A percentile compares a stretch with the other conserved stretches of the same genome.
phyloP scores from a whole-genome alignment of 1,140 invertebrate species.

The Scaptomyza montana region DNA sequence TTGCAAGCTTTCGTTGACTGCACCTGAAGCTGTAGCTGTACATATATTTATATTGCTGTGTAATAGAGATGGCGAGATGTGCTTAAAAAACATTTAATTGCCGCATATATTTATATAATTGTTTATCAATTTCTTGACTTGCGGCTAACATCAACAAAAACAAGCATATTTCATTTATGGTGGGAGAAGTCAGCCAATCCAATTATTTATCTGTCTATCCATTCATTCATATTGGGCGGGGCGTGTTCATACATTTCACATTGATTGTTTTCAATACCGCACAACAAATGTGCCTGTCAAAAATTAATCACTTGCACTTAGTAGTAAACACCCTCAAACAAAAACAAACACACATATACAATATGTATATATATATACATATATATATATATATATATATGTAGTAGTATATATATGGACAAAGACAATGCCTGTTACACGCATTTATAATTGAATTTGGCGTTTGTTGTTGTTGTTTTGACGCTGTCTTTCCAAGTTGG shows the following conservation, averaged over 20 bases:
- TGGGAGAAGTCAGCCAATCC: not conserved
- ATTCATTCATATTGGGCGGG: conserved; percentile 1
- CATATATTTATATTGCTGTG: not conserved
- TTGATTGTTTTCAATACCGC: conserved; percentile 79
- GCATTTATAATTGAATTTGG: conserved; percentile 81
- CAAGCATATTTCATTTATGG: not conserved
- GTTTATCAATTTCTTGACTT: conserved; percentile 50
- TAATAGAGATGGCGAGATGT: conserved; percentile 6
- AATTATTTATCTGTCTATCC: not conserved
- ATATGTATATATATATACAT: not conserved
- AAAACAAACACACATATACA: conserved; percentile 10
- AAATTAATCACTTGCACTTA: conserved; percentile 82
- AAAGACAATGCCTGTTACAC: conserved; percentile 69
- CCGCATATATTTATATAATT: conserved; percentile 44
- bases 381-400: not conserved
- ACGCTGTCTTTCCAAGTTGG: conserved; percentile 68
- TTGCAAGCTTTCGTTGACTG: conserved; percentile 25
- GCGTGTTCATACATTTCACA: conserved; percentile 69
- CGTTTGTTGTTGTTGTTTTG: conserved; percentile 65
- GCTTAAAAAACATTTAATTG: conserved; percentile 39
- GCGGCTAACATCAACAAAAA: conserved; percentile 20
- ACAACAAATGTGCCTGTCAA: conserved; percentile 78
- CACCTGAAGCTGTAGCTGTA: conserved; percentile 12
- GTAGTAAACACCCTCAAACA: conserved; percentile 51
- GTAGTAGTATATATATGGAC: conserved; percentile 7